Percentiles rank a stretch among this genome's conserved stretches.
phyloP scores from a whole-genome alignment of 2,888 invertebrate genomes.

The Eulithis prunata region DNA sequence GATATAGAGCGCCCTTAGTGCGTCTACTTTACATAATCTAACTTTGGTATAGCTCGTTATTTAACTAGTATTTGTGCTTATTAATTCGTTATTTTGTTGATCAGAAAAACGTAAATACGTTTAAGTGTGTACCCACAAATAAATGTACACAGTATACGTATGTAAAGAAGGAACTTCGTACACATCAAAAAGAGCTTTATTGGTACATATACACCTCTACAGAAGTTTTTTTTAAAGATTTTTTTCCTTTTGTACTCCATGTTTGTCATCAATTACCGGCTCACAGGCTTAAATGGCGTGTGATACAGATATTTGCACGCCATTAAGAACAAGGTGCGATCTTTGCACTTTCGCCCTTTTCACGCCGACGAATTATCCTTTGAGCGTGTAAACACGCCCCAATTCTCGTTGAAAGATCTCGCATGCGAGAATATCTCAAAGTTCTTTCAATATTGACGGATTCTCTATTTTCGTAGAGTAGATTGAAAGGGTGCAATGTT shows the following conservation, averaged over 20 bases:
- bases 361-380: constrained; percentile 50
- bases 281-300: constrained; percentile 55
- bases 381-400: constrained; percentile 47
- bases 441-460: constrained; percentile 4
- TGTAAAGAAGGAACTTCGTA: no score
- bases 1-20: no score
- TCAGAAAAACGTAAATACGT: no score
- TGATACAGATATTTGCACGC: constrained; percentile 66
- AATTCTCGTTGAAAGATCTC: constrained; percentile 13
- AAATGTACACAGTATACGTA: no score
- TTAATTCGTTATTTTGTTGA: no score
- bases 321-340: constrained; percentile 58
- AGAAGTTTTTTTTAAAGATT: no score
- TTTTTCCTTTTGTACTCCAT: constrained; percentile 28
- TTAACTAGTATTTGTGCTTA: no score
- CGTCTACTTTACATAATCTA: no score
- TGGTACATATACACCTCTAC: no score
- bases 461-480: neutral
- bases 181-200: no score
- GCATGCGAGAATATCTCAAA: constrained; percentile 2
- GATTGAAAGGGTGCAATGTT: neutral
- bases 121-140: no score
- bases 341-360: constrained; percentile 52
- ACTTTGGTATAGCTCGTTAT: no score
- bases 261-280: constrained; percentile 59